A percentile compares a stretch with the other conserved stretches of the same genome.
Evolutionary conservation across 1,140 invertebrate species (phyloP).

Genomic region (Mylabris phalerata): DNA sequence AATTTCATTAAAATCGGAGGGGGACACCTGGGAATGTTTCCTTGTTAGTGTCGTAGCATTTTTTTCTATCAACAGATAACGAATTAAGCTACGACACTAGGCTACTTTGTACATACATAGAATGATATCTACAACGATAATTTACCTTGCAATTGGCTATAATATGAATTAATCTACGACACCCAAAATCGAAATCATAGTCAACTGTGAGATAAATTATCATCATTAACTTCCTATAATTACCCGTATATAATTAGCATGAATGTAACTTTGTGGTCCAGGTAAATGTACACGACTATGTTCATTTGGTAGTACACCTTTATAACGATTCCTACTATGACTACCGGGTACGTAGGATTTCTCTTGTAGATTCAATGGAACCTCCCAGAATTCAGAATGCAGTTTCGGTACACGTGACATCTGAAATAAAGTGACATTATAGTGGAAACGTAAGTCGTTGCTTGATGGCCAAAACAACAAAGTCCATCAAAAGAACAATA

Average conservation of each 20-base stretch:
- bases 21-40: no score
- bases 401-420: constrained; percentile 67
- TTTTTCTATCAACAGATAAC: no score
- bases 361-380: constrained; percentile 84
- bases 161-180: no score
- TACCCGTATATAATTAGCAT: constrained; percentile 83
- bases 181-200: background rate
- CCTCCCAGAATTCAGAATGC: constrained; percentile 89
- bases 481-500: constrained; percentile 25
- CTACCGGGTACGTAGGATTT: constrained; percentile 80
- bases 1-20: no score
- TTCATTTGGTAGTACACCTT: constrained; percentile 80
- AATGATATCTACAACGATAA: no score
- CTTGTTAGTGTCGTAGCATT: no score
- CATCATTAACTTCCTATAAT: constrained; percentile 18
- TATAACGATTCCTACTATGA: constrained; percentile 85
- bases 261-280: constrained; percentile 65
- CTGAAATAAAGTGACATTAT: constrained; percentile 44
- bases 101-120: no score
- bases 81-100: no score
- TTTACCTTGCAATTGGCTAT: no score
- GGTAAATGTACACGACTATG: constrained; percentile 65
- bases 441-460: no score
- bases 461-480: no score
- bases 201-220: no score